Base-by-base conservation (phyloP, 35 echinoderm and acorn worm genomes). In the Lytechinus pictus region DNA sequence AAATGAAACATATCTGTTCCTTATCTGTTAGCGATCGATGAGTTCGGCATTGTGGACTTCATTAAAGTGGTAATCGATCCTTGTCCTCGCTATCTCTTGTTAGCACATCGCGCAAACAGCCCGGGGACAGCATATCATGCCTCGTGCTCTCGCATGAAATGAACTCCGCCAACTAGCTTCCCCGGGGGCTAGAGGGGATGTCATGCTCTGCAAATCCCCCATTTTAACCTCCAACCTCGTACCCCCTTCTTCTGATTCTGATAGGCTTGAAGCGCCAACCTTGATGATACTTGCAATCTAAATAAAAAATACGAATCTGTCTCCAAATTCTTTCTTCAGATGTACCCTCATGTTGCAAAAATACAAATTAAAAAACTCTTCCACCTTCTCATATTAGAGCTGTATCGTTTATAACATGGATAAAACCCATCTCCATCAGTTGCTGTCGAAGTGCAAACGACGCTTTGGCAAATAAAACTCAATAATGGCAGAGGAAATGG, bases 1-100 rank as follows among this genome's bases (percentile, higher is more conserved):
- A 79, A 79, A 79, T 79, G 66, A 79, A 79, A 79, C 66, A 79
- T 79, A 79, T 79, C 66, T 79, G 66, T 79, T 79, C 66, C 66
- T 79, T 79, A 79, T 79, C 66, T 79, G 66, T 79, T 79, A 79
- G 66, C 66, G 66, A 79, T 79, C 66, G 66, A 79, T 79, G 66
- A 79, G 66, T 24, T 79, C 66, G 66, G 66, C 66, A 79, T 79
- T 79, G 66, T 79, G 66, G 66, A 79, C 66, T 79, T 79, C 66
- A 79, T 79, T 79, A 79, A 79, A 79, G 66, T 79, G 66, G 66
- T 79, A 79, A 79, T 79, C 66, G 66, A 79, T 79, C 66, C 66
- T 79, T 79, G 66, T 79, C 66, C 66, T 79, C 66, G n/a, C 66
- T 79, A n/a, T 79, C 66, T 79, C 66, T 79, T 79, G 66, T 79